These are phyloP conservation scores for Trimorus sp. DNA, from an alignment of 2,888 invertebrate species.

Conservation along the genomic window DNA sequence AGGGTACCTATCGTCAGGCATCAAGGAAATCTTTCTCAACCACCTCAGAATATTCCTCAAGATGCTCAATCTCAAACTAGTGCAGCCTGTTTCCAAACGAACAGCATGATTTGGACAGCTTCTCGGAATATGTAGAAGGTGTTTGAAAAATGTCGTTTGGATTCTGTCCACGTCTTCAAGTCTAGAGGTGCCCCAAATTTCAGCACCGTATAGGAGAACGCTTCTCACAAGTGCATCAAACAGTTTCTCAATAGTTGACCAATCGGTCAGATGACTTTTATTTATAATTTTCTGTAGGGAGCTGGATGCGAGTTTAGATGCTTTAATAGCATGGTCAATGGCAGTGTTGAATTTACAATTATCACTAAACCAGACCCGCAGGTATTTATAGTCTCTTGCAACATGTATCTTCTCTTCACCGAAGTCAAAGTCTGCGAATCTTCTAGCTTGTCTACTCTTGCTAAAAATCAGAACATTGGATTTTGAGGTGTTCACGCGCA, in stretches of 20 bases:
- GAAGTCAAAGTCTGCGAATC: conserved; percentile 9
- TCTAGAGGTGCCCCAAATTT: background rate
- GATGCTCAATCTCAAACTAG: background rate
- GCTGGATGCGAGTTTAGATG: background rate
- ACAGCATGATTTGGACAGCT: conserved; percentile 13
- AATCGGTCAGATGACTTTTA: background rate
- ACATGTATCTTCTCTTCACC: background rate
- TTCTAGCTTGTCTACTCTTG: background rate
- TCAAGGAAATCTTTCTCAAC: conserved; percentile 2
- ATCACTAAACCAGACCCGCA: conserved; percentile 1
- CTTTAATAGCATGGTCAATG: background rate
- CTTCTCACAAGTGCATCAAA: conserved; percentile 2
- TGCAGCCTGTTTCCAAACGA: conserved; percentile 6
- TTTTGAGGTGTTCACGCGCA: no score
- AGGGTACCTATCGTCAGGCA: background rate
- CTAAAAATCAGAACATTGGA: conserved; percentile 12
- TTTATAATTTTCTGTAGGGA: background rate
- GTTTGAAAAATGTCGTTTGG: conserved; percentile 4
- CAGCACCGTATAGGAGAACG: background rate
- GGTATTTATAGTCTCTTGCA: conserved; percentile 15
- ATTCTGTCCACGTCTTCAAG: conserved; percentile 2
- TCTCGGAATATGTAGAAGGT: background rate
- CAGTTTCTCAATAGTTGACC: background rate
- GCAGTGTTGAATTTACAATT: background rate
- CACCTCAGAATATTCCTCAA: conserved; percentile 2